Conservation (phyloP, 2,113 vertebrate species). For the Dromaius novaehollandiae region DNA sequence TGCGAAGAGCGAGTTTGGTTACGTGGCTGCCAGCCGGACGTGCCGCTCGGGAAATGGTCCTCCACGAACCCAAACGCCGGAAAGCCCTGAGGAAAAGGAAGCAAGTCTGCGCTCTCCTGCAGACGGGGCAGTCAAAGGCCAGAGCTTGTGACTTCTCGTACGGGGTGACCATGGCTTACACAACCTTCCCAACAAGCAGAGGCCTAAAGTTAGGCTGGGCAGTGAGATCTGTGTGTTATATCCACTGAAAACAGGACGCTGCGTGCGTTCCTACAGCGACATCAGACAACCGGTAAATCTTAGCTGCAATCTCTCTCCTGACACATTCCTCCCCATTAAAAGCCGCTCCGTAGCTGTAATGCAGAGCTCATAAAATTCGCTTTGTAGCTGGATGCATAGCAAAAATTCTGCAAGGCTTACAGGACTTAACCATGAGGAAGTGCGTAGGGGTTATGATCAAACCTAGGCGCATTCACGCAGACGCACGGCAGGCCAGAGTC, state of each 20-base stretch:
- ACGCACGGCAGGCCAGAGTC: not conserved
- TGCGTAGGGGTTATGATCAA: not conserved
- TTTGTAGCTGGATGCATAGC: not conserved
- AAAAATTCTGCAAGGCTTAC: not conserved
- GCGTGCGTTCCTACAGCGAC: not conserved
- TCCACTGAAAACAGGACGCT: not conserved
- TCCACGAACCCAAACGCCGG: not conserved
- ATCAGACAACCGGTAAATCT: not conserved
- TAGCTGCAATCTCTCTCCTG: not conserved
- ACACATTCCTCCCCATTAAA: not conserved
- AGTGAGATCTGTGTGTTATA: not conserved
- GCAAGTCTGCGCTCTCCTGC: not conserved
- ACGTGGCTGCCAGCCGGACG: not conserved
- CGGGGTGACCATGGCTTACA: not conserved
- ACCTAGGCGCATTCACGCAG: not conserved
- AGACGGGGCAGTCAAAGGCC: not conserved
- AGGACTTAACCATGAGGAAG: not conserved
- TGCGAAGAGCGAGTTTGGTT: not conserved
- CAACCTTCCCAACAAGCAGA: not conserved
- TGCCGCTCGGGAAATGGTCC: not conserved
- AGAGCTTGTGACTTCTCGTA: not conserved
- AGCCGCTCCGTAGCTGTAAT: not conserved
- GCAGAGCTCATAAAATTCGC: not conserved
- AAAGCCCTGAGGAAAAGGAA: not conserved
- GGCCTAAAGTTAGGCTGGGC: not conserved